Base-by-base conservation (phyloP, 1,140 invertebrate genomes). In the Nasonia giraulti region DNA sequence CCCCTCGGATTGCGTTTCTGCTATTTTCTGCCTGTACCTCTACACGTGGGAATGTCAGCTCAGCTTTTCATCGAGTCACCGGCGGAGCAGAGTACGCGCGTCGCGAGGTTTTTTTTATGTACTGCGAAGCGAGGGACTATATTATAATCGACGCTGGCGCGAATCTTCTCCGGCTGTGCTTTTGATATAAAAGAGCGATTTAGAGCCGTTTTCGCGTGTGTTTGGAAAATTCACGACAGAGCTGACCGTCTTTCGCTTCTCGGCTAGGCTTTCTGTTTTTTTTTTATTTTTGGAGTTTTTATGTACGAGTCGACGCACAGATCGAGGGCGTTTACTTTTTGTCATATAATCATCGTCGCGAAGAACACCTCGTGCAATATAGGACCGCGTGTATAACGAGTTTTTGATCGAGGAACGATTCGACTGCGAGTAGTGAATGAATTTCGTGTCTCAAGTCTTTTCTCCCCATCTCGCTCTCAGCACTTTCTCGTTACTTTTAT, bases 1-100 rank as follows among this genome's bases (percentile, higher is more conserved):
- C 17, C 87, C 88, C 87, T 75, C 87, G 88, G 87, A 87, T 89
- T 83, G 71, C 87, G 84, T 87, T 68, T 31, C 50, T 11, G 68
- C 7, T 20, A 11, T 62, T 82, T 23, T 2, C 31, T 75, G 5
- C 11, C 11, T 66, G 10, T 71, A 27, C 31, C 27, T 71, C 55
- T 71, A 33, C 31, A 71, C 23, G 31, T 88, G 87, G 87, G 84
- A 83, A 87, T 82, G 84, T 86, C 85, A 20, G 6, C 1, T 20
- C 55, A 7, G 20, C 17, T 86, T 78, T 82, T 81, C 33, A 87
- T 85, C 66, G 68, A 71, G 23, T 71, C 31, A 8, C 23, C 12
- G 6, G 55, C 12, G 6, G 55, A n/a, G 55, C 55, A 17, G 31
- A 27, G 68, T 33, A 86, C 86, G 85, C 82, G 44, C 85, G 79